These are phyloP conservation scores for Pygocentrus nattereri DNA, from an alignment of 2,797 vertebrate genomes.

Conservation along the genomic window DNA sequence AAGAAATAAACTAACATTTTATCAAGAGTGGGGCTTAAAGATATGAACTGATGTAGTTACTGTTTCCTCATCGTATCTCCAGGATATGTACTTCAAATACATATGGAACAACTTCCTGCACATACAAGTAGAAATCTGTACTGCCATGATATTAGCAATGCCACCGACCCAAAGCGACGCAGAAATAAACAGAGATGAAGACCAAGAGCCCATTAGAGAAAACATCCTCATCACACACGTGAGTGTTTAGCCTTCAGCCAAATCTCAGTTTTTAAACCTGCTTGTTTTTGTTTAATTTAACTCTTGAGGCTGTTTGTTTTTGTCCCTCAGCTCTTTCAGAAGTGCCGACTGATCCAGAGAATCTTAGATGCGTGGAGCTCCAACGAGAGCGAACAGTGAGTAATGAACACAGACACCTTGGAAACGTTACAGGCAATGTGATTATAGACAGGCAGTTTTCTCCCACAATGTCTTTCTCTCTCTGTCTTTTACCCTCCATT, in stretches of 20 bases:
- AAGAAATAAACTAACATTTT: too few species aligned
- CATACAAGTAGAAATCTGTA: conserved; percentile 98
- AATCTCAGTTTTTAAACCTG: too few species aligned
- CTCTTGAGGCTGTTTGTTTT: neutral
- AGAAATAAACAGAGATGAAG: conserved; percentile 85
- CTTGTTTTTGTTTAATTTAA: neutral
- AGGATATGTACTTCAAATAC: conserved; percentile 99
- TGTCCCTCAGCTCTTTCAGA: conserved; percentile 89
- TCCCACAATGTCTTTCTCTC: neutral
- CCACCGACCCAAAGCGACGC: conserved; percentile 82
- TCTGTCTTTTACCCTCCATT: neutral
- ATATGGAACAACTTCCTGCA: conserved; percentile 99
- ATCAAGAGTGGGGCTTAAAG: too few species aligned
- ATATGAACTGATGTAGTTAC: too few species aligned
- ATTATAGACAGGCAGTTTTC: too few species aligned
- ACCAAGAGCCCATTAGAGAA: conserved; percentile 81
- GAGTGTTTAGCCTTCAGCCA: conserved; percentile 62
- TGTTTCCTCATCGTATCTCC: conserved; percentile 31
- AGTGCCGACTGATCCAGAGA: conserved; percentile 96
- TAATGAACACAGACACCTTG: conserved; percentile 43
- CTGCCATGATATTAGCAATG: conserved; percentile 95
- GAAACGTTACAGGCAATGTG: neutral
- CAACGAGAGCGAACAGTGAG: conserved; percentile 99
- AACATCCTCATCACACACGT: conserved; percentile 94
- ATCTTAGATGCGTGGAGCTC: conserved; percentile 96